phyloP scores from a whole-genome alignment of 2,888 invertebrate species.

The Tetanocera ferruginea region DNA sequence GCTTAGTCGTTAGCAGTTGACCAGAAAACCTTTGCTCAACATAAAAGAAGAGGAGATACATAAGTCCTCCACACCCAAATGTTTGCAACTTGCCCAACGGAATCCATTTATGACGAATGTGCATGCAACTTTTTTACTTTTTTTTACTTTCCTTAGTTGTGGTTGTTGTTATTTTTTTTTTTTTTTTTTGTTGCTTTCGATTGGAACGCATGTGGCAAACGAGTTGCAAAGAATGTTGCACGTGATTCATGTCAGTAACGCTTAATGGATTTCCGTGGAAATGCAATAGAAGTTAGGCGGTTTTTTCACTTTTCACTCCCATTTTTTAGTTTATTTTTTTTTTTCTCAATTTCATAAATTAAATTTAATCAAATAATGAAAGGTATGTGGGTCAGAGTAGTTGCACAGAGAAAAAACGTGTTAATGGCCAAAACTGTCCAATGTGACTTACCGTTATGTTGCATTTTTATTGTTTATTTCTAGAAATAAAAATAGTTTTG shows the following conservation, averaged over 20 bases:
- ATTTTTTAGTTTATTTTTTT: neutral
- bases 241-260: slow-evolving; percentile 15
- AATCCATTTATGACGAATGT: slow-evolving; percentile 49
- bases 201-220: neutral
- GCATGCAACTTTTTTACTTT: slow-evolving; percentile 46
- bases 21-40: neutral
- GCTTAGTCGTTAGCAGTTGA: slow-evolving; percentile 7
- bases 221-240: slow-evolving; percentile 18
- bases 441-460: too few relatives aligned
- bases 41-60: neutral
- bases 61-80: neutral
- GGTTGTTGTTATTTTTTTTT: too few relatives aligned
- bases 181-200: neutral
- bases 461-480: slow-evolving; percentile 38
- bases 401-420: neutral
- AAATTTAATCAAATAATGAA: slow-evolving; percentile 20
- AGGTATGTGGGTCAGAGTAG: slow-evolving; percentile 2
- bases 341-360: slow-evolving; percentile 10
- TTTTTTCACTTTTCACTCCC: neutral
- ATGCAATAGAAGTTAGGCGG: slow-evolving; percentile 27
- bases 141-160: neutral
- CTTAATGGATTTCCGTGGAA: slow-evolving; percentile 39
- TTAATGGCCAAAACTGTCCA: too few relatives aligned
- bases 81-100: neutral
- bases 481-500: too few relatives aligned